phyloP scores from a whole-genome alignment of 2,888 invertebrate genomes.

The Cephus runcator region DNA sequence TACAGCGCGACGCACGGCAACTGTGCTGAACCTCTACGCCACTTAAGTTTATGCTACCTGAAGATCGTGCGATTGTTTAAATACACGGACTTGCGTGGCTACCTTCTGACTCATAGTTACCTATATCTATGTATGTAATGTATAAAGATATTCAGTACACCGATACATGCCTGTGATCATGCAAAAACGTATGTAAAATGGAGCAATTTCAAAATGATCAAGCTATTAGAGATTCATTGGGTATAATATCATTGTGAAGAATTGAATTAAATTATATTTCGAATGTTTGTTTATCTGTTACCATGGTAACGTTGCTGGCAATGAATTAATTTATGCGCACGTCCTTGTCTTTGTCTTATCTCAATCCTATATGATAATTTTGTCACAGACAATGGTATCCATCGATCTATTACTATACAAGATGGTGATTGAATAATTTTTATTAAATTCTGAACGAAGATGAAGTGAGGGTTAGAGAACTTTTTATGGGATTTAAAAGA shows the following conservation, averaged over 20 bases:
- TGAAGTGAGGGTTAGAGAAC: neutral
- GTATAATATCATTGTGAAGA: neutral
- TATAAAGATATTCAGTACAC: neutral
- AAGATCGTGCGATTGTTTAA: slow-evolving; percentile 5
- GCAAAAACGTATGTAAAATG: neutral
- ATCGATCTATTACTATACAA: neutral
- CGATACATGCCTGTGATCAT: neutral
- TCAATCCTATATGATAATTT: neutral
- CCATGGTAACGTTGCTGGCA: neutral
- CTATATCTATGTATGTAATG: neutral
- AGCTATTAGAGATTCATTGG: neutral
- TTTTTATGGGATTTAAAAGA: neutral
- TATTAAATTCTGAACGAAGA: neutral
- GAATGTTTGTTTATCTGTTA: neutral
- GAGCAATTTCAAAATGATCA: neutral
- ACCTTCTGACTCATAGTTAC: neutral
- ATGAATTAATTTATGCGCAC: neutral
- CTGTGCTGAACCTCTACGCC: neutral
- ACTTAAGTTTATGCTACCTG: neutral
- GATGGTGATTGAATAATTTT: neutral
- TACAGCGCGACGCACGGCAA: neutral
- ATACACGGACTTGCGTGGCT: neutral
- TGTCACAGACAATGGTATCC: neutral
- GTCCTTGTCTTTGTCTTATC: neutral
- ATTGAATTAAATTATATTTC: neutral